Evolutionary conservation across 2,113 vertebrate genomes (phyloP).

Genomic region (Pyrgilauda ruficollis): DNA sequence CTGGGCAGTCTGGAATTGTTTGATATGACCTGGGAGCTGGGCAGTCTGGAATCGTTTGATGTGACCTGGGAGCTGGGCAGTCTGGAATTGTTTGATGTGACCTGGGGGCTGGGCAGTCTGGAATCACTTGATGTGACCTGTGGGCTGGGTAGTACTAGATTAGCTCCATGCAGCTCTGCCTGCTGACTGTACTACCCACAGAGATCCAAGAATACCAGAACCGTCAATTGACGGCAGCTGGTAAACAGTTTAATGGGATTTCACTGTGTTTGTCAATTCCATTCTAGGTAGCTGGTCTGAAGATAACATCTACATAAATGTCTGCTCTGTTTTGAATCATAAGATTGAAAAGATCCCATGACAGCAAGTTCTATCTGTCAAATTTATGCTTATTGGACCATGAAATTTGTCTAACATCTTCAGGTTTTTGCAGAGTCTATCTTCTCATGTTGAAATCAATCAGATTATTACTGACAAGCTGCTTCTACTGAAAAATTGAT

Average conservation of each 20-base stretch:
- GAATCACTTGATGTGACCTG: background rate
- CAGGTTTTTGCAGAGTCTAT: background rate
- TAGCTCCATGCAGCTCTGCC: background rate
- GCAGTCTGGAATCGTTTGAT: background rate
- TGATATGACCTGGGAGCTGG: background rate
- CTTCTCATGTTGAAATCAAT: background rate
- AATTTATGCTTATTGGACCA: background rate
- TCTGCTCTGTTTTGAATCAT: background rate
- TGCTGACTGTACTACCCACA: background rate
- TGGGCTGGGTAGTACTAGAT: background rate
- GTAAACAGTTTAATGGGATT: background rate
- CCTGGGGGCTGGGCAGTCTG: background rate
- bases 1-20: background rate
- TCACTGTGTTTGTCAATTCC: background rate
- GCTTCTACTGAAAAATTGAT: background rate
- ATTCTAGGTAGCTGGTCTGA: background rate
- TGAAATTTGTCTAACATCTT: conserved; percentile 7
- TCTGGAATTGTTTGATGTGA: background rate
- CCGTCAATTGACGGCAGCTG: background rate
- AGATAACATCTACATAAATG: background rate
- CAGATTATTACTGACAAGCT: background rate
- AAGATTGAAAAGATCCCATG: background rate
- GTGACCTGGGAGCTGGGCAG: background rate
- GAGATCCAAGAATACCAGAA: background rate
- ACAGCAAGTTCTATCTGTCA: conserved; percentile 29